A percentile compares a stretch with the other conserved stretches of the same genome.
phyloP scores from a whole-genome alignment of 2,888 invertebrate species.

The Diabrotica balteata region DNA sequence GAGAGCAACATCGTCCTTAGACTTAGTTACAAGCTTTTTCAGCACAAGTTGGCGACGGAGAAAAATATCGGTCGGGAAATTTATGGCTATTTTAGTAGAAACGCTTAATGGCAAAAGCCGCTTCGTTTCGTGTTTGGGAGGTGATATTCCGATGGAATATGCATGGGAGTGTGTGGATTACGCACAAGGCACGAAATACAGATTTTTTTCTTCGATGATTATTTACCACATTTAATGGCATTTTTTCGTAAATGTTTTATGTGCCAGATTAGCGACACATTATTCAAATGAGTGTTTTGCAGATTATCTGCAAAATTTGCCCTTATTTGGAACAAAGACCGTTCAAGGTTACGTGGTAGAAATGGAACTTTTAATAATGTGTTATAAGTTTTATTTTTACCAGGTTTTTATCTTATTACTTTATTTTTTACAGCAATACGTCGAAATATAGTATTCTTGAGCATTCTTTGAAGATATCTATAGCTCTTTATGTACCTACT shows the following conservation, averaged over 20 bases:
- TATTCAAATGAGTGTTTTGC: background rate
- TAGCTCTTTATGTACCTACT: no score
- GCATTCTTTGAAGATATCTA: no score
- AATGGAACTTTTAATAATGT: no score
- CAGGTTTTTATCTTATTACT: no score
- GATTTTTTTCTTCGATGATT: slow-evolving; percentile 4
- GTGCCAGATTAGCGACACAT: background rate
- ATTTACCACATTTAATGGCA: background rate
- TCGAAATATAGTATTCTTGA: no score
- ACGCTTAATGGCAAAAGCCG: slow-evolving; percentile 10
- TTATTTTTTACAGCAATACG: no score
- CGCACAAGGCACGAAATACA: background rate
- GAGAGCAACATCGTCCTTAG: background rate
- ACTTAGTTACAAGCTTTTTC: slow-evolving; percentile 6
- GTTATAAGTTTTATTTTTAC: no score
- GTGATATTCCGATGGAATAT: slow-evolving; percentile 1
- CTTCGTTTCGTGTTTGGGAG: slow-evolving; percentile 5
- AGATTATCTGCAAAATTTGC: background rate
- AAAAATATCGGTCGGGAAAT: slow-evolving; percentile 8
- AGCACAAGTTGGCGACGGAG: background rate
- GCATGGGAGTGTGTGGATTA: slow-evolving; percentile 2
- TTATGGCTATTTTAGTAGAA: slow-evolving; percentile 8
- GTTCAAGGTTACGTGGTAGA: no score
- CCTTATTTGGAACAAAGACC: background rate
- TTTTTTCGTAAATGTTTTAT: background rate